Evolutionary conservation across 2,797 vertebrate genomes (phyloP), one percentile per base, ranked within the genome.

Genomic region (Harpagifer antarcticus): DNA sequence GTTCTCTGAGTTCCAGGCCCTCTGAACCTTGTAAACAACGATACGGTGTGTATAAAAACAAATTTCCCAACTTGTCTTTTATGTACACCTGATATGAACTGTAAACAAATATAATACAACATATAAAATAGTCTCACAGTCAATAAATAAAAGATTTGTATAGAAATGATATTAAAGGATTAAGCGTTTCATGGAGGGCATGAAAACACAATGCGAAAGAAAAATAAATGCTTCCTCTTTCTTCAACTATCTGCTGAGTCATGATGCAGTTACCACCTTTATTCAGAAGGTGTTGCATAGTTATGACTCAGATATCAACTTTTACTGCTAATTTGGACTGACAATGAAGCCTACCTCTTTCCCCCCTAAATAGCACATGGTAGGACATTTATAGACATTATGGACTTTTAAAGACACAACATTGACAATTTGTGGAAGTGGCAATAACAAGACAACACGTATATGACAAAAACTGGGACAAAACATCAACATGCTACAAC

Each of bases 221-320:
- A 75, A 89, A 72, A 62, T 9, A 57, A 55, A 80, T 54, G 71
- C 48, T 82, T 85, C 67, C 57, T 79, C 68, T 76, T 55, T 19
- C 59, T 43, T 78, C 65, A 48, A 62, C 65, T 78, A 66, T 75
- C 87, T 69, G 82, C 79, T 72, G 59, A 88, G 76, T 88, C 75
- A 78, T 89, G 85, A 89, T 87, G 87, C 76, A 82, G 81, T 74
- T 62, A 66, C 72, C 73, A 77, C 60, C 54, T 67, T 69, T 20
- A 54, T 14, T 65, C 50, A 70, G 74, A 83, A 60, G 93, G 92
- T 93, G 94, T 98, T 98, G 97, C 97, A 99, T 99, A n/a, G n/a
- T n/a, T n/a, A 95, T 95, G 90, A 94, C 92, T 95, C 88, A 91
- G 88, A 91, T 87, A 91, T 88, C 92, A 91, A 85, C 87, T 93